These are phyloP conservation scores for Andrena dorsata DNA, from an alignment of 2,888 invertebrate species.

Conservation along the genomic window DNA sequence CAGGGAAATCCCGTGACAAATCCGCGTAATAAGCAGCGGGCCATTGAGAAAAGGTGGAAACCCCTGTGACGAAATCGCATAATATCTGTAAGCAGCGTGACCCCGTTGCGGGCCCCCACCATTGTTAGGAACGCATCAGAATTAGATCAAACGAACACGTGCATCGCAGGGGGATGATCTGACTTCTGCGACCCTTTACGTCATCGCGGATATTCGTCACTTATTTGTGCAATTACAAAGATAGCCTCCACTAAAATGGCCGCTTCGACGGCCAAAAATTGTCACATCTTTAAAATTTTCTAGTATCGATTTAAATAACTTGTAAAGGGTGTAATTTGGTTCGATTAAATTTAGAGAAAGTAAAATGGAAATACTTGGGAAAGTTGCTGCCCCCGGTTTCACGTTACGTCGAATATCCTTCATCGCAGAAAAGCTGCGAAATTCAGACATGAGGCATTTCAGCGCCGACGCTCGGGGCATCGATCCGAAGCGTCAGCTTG, in stretches of 20 bases:
- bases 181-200: slow-evolving; percentile 30
- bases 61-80: slow-evolving; percentile 68
- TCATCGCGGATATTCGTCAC: slow-evolving; percentile 23
- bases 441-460: slow-evolving; percentile 63
- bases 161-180: slow-evolving; percentile 60
- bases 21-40: slow-evolving; percentile 64
- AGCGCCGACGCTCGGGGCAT: slow-evolving; percentile 81
- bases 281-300: too few relatives aligned
- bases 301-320: too few relatives aligned
- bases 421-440: slow-evolving; percentile 51
- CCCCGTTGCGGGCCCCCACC: slow-evolving; percentile 55
- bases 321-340: too few relatives aligned
- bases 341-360: too few relatives aligned
- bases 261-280: too few relatives aligned
- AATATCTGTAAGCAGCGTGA: slow-evolving; percentile 68
- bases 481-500: slow-evolving; percentile 85
- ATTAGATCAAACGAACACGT: slow-evolving; percentile 79
- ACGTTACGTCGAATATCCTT: slow-evolving; percentile 43
- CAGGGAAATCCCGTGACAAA: slow-evolving; percentile 63
- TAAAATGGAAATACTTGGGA: background rate
- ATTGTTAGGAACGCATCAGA: slow-evolving; percentile 75
- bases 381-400: slow-evolving; percentile 8
- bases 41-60: slow-evolving; percentile 53
- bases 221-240: background rate
- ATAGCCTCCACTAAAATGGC: too few relatives aligned